Conservation (phyloP, 2,888 invertebrate genomes). For the Cantharis nigra region DNA sequence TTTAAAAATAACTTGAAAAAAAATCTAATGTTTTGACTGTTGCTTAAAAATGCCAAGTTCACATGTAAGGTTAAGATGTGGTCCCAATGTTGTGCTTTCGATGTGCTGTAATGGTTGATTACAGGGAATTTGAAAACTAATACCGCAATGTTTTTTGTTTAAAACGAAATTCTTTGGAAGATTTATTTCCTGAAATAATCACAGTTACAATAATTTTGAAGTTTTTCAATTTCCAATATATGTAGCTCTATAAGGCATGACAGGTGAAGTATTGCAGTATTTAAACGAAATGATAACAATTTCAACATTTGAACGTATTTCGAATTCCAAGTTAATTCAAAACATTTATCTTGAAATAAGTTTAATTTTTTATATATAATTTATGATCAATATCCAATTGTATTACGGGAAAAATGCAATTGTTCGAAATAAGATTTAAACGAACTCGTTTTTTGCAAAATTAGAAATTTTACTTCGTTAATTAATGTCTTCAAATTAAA, state of each 20-base stretch:
- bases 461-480: background rate
- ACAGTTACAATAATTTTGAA: background rate
- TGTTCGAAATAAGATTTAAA: background rate
- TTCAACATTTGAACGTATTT: constrained; percentile 8
- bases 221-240: constrained; percentile 1
- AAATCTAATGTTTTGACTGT: too few relatives aligned
- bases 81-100: too few relatives aligned
- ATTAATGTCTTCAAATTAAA: background rate
- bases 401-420: background rate
- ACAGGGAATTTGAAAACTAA: background rate
- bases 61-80: too few relatives aligned
- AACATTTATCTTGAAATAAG: background rate
- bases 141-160: background rate
- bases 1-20: too few relatives aligned
- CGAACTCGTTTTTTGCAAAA: background rate
- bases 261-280: constrained; percentile 2
- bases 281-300: constrained; percentile 14
- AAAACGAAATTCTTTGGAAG: background rate
- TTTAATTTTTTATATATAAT: background rate
- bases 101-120: too few relatives aligned
- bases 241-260: background rate
- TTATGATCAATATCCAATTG: background rate
- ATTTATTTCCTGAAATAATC: background rate
- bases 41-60: too few relatives aligned
- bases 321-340: background rate